These are phyloP conservation scores for Babylonia areolata DNA, from an alignment of 1,140 invertebrate species.

Conservation along the genomic window DNA sequence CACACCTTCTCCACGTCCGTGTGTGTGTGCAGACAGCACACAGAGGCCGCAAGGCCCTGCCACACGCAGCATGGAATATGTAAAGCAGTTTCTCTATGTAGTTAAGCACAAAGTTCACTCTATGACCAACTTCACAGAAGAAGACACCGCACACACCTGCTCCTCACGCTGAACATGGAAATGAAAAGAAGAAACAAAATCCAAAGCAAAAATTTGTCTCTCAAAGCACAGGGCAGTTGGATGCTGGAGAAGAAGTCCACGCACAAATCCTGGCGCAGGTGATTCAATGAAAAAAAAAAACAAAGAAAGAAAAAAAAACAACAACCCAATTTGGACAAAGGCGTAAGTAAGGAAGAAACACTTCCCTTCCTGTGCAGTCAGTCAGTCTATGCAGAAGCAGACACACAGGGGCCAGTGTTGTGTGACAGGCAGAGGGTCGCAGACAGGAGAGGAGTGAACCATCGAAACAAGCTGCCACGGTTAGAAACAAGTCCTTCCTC, in stretches of 20 bases:
- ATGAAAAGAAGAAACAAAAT: neutral
- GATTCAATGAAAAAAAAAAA: neutral
- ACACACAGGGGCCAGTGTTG: too few species aligned
- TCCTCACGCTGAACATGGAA: neutral
- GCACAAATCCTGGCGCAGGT: neutral
- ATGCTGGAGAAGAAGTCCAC: neutral
- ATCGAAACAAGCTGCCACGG: slow-evolving; percentile 10
- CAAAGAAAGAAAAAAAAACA: too few species aligned
- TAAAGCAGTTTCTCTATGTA: neutral
- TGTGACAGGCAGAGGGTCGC: too few species aligned
- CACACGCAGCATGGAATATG: neutral
- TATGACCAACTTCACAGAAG: neutral
- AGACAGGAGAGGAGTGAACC: neutral
- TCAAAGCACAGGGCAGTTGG: neutral
- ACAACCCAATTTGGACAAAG: neutral
- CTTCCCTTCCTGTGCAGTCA: too few species aligned
- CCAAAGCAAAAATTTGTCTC: neutral
- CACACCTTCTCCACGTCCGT: neutral
- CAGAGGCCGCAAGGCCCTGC: neutral
- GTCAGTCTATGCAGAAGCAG: too few species aligned
- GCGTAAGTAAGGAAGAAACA: neutral
- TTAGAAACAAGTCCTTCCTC: neutral
- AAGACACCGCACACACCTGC: neutral
- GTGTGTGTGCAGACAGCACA: neutral
- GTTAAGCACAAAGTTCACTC: neutral